A percentile compares a stretch with the other conserved stretches of the same genome.
These are phyloP conservation scores for Hippolais icterina DNA, from an alignment of 2,113 vertebrate species.

Conservation along the genomic window DNA sequence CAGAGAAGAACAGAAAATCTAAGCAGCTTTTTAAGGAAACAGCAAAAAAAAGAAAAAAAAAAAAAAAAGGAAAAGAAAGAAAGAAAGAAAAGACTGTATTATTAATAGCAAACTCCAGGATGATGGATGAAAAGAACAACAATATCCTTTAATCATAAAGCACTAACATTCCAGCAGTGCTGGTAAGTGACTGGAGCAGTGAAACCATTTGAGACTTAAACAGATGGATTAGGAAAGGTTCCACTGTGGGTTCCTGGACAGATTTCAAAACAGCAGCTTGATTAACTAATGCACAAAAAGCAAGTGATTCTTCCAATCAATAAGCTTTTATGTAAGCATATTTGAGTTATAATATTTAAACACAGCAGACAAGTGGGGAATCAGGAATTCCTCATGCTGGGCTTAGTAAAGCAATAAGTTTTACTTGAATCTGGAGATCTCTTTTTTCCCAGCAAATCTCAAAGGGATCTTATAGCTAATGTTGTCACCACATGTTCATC, in stretches of 20 bases:
- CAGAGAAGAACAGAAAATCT: background rate
- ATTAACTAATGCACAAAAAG: conserved; percentile 73
- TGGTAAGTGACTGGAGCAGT: conserved; percentile 58
- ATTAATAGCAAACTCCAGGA: conserved; percentile 66
- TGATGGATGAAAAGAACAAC: conserved; percentile 73
- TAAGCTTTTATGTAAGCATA: conserved; percentile 67
- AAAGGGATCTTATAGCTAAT: background rate
- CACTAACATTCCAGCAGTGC: conserved; percentile 69
- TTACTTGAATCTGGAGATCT: background rate
- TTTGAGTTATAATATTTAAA: conserved; percentile 69
- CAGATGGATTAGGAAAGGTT: conserved; percentile 72
- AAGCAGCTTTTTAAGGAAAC: conserved; percentile 3
- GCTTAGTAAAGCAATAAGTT: conserved; percentile 49
- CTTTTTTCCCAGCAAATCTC: background rate
- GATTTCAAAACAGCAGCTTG: conserved; percentile 72
- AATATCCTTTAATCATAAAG: conserved; percentile 72
- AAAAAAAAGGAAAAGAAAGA: background rate
- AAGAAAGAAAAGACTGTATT: background rate
- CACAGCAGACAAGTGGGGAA: conserved; percentile 46
- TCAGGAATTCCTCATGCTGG: conserved; percentile 33
- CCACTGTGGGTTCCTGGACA: conserved; percentile 66
- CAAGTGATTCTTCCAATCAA: conserved; percentile 68
- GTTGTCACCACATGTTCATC: conserved; percentile 18
- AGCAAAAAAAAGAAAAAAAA: background rate
- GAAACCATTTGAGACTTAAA: conserved; percentile 73